Evolutionary conservation across 2,797 vertebrate species (phyloP), one percentile per base, ranked within the genome.

Genomic region (Onychomys leucogaster): DNA sequence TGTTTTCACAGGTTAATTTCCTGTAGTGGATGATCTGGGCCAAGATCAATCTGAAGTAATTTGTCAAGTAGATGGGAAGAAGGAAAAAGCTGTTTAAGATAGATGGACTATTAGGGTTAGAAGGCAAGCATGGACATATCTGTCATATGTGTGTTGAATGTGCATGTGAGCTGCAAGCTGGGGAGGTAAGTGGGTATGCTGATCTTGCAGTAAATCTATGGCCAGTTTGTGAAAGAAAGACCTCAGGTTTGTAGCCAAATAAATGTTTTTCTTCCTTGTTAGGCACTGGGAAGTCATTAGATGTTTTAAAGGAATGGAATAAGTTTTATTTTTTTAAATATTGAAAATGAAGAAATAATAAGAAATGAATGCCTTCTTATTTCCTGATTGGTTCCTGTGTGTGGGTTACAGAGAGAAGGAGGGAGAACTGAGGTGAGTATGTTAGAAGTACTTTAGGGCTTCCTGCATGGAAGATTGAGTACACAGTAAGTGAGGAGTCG

Each of bases 1-100:
- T 41, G 52, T 94, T 91, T 71, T 89, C 43, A 83, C 4, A 92
- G 2, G 75, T 90, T 81, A 73, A 92, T 94, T 94, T 96, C 63
- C 34, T 90, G 1, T 85, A 43, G 29, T 34, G 59, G 27, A 29
- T 83, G 27, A 87, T 71, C 3, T 77, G 29, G 19, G 34, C 76
- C 12, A 92, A 59, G 78, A 71, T 63, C 27, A 86, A 82, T 46
- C 34, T 12, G 13, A 41, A 91, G 19, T 89, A 88, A 78, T 41
- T 91, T 77, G 49, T 90, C 41, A 77, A 75, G 25, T 88, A 85
- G 23, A 25, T 86, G 29, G 93, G 78, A 88, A 81, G 37, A 81
- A 77, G 61, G 46, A 77, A 29, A 94, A 77, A 71, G n/a, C 89
- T 91, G 76, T 77, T 88, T 90, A 93, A 77, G 49, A 8, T 13